These are phyloP conservation scores for Helarctos malayanus DNA, from an alignment of 2,797 vertebrate genomes.

Conservation along the genomic window DNA sequence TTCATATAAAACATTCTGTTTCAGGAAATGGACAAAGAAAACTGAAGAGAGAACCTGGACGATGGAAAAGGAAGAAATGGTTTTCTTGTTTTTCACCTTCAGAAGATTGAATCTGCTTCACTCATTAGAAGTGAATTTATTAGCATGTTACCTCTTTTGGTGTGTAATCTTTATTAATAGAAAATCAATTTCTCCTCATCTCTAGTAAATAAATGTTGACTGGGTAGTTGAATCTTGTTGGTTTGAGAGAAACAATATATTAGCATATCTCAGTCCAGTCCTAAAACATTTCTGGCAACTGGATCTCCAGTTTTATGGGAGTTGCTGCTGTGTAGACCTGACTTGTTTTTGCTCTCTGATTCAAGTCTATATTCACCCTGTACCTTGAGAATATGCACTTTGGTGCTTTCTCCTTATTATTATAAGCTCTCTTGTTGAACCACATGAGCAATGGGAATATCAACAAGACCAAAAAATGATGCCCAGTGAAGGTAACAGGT, in stretches of 20 bases:
- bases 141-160: background rate
- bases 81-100: slow-evolving; percentile 9
- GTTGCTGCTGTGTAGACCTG: background rate
- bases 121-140: background rate
- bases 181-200: background rate
- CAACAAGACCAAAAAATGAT: background rate
- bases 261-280: background rate
- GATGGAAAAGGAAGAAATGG: background rate
- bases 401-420: background rate
- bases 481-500: background rate
- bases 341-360: background rate
- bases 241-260: background rate
- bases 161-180: background rate
- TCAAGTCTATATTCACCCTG: background rate
- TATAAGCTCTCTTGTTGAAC: background rate
- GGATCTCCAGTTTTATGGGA: background rate
- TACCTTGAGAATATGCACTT: background rate
- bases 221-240: background rate
- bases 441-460: background rate
- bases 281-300: background rate
- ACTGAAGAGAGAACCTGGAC: background rate
- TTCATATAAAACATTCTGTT: slow-evolving; percentile 31
- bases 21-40: slow-evolving; percentile 31
- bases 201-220: background rate
- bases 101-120: background rate